phyloP scores from a whole-genome alignment of 30 jellyfish, hydroid and myxozoan genomes.

The Nemopilema nomurai region DNA sequence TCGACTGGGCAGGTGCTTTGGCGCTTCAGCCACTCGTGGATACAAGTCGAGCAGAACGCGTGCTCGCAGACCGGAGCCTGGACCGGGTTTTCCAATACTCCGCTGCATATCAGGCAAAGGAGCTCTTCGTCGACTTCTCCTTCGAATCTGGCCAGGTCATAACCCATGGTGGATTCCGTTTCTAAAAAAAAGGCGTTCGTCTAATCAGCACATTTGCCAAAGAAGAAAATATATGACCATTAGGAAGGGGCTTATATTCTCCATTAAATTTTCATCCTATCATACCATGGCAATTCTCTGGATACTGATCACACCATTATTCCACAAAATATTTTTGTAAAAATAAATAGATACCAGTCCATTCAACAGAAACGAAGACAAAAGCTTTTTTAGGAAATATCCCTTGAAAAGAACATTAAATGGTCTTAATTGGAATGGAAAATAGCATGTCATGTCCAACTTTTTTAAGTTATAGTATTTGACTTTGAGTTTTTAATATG shows the following conservation, averaged over 20 bases:
- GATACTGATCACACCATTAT: too few species aligned
- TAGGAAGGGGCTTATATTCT: neutral
- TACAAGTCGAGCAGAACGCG: constrained; percentile 96
- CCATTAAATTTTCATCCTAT: too few species aligned
- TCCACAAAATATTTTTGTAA: too few species aligned
- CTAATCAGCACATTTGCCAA: neutral
- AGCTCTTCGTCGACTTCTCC: constrained; percentile 98
- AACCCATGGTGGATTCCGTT: constrained; percentile 68
- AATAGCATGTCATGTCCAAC: too few species aligned
- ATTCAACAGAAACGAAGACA: too few species aligned
- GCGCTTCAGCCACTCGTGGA: constrained; percentile 90
- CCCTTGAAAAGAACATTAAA: too few species aligned
- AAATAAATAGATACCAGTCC: too few species aligned
- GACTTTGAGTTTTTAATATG: too few species aligned
- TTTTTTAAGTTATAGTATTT: too few species aligned
- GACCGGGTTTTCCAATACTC: constrained; percentile 96
- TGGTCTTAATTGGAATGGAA: too few species aligned
- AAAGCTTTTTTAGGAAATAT: too few species aligned
- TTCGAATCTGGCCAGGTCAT: constrained; percentile 87
- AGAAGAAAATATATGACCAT: neutral
- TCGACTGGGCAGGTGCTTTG: constrained; percentile 99
- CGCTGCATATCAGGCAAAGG: constrained; percentile 95
- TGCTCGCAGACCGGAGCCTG: constrained; percentile 99
- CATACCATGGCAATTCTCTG: too few species aligned
- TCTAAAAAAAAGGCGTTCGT: neutral